Evolutionary conservation across 2,888 invertebrate species (phyloP), one percentile per base, ranked within the genome.

Genomic region (Phasia obesa): DNA sequence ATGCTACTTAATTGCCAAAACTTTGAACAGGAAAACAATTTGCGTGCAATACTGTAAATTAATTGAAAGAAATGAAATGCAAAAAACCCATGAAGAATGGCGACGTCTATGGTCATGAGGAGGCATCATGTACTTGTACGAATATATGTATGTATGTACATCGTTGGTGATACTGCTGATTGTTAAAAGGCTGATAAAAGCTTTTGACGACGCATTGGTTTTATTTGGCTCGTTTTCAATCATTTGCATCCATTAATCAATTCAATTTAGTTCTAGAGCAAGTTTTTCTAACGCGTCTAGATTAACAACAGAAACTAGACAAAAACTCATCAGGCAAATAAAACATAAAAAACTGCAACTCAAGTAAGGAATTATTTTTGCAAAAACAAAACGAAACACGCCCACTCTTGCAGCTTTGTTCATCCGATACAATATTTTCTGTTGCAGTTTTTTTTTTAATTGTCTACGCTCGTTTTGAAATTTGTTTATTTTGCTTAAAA

Each of bases 201-300:
- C 53, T 55, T 35, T 62, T 47, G 62, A 42, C 27, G 38, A 77
- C 38, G 62, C 70, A 53, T 35, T 82, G 44, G 84, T 86, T 81
- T 78, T 85, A 55, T 53, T 69, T 69, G 86, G 87, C 85, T 85
- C 85, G 87, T 87, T 86, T 87, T 89, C 89, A 90, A 89, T 90
- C 89, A 90, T 88, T 89, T 88, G 88, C 89, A 89, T 90, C 88
- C 90, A 91, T 91, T 90, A 90, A 91, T 90, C 90, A 90, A 89
- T 89, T 89, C 88, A 87, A 86, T 87, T 87, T 86, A 75, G 67
- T 82, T 82, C 82, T 75, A 75, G 83, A 83, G 78, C 70, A 49
- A 60, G 11, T 55, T 51, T 75, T 70, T 51, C 73, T 19, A 80
- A 42, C 55, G 64, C 62, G 59, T 57, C n/a, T 59, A 71, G 42